A percentile compares a stretch with the other conserved stretches of the same genome.
Conservation (phyloP, 2,113 vertebrate species). For the Candoia aspera region DNA sequence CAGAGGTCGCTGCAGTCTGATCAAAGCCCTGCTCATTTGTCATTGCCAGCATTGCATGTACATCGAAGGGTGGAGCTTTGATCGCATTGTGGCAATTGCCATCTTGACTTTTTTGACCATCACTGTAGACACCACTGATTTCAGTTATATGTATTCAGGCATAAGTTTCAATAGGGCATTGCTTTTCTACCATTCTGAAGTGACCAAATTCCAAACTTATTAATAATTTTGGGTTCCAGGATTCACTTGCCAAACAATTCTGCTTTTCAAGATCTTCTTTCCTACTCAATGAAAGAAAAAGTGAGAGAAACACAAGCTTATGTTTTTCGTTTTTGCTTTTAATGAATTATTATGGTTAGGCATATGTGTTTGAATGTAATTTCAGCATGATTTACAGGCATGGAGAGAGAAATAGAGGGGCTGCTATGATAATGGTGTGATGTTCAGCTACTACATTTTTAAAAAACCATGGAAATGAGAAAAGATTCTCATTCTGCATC, state of each 20-base stretch:
- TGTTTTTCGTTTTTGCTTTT: background rate
- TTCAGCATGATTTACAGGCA: background rate
- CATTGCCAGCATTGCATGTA: background rate
- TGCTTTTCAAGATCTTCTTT: background rate
- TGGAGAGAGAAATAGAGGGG: background rate
- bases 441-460: background rate
- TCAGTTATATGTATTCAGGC: background rate
- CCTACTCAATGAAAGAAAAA: background rate
- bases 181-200: background rate
- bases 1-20: background rate
- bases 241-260: background rate
- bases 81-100: background rate
- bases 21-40: background rate
- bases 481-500: background rate
- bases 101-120: background rate
- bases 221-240: background rate
- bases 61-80: background rate
- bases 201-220: background rate
- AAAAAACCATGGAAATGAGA: background rate
- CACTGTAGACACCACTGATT: background rate
- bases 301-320: background rate
- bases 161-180: background rate
- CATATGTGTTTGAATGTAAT: background rate
- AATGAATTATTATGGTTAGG: background rate
- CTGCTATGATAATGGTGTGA: background rate